Conservation (phyloP, 2,113 vertebrate genomes). For the Halichoeres trimaculatus region DNA sequence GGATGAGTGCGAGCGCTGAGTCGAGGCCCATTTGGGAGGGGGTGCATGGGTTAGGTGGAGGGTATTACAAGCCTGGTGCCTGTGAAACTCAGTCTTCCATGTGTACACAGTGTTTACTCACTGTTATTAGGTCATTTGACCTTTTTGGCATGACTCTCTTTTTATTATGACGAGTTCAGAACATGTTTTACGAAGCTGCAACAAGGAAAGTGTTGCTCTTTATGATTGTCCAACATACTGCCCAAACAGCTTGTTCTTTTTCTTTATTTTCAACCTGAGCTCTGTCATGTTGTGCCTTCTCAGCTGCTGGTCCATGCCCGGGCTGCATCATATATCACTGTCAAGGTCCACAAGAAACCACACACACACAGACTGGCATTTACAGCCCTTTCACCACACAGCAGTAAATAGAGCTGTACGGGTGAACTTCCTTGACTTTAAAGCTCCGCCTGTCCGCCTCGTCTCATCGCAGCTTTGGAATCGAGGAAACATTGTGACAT, state of each 20-base stretch:
- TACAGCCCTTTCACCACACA: slow-evolving; percentile 59
- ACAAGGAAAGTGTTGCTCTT: background rate
- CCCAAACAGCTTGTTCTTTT: background rate
- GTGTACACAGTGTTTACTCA: slow-evolving; percentile 56
- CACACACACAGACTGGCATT: slow-evolving; percentile 37
- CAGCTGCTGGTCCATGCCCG: slow-evolving; percentile 45
- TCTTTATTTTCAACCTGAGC: slow-evolving; percentile 33
- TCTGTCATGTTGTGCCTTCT: slow-evolving; percentile 23
- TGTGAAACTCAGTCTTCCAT: slow-evolving; percentile 20
- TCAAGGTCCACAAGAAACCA: slow-evolving; percentile 20
- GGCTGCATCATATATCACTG: slow-evolving; percentile 50
- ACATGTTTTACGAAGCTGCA: background rate
- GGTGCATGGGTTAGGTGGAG: background rate
- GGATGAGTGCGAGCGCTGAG: slow-evolving; percentile 58
- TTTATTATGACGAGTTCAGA: background rate
- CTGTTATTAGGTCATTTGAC: slow-evolving; percentile 33
- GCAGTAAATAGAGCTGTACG: slow-evolving; percentile 48
- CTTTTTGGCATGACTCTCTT: slow-evolving; percentile 1
- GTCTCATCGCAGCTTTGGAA: background rate
- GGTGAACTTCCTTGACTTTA: slow-evolving; percentile 17
- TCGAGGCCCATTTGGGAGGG: slow-evolving; percentile 19
- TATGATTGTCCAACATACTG: background rate
- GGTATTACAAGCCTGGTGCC: slow-evolving; percentile 20
- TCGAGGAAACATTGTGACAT: slow-evolving; percentile 8
- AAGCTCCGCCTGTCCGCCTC: background rate